Evolutionary conservation across 2,797 vertebrate species (phyloP), one percentile per base, ranked within the genome.

Genomic region (Natrix natrix): DNA sequence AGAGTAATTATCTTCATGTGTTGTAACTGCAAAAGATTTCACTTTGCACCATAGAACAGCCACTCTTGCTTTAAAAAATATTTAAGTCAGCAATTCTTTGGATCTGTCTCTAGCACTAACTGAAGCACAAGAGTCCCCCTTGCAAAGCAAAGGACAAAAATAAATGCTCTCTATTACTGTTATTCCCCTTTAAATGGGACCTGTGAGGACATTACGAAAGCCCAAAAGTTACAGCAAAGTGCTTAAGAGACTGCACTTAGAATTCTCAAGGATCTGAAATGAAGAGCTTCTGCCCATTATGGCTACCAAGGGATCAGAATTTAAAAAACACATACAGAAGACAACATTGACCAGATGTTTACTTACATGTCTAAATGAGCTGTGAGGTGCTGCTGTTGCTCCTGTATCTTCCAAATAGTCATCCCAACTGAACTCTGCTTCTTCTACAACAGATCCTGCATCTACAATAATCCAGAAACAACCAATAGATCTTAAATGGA

Each of bases 381-480:
- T 98, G 95, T 99, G 99, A 32, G 99, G 99, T 95, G 98, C 99
- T 66, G 99, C 98, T 92, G 95, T 95, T 16, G 99, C 97, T 91
- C 98, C 99, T 2, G 98, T 99, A 97, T 99, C 99, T 97, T 99
- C 99, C 95, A 99, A 97, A 97, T 99, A 99, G 92, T 99, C 99
- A 94, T 99, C 99, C 99, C 99, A 99, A 96, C 96, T 99, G 97
- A 99, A 99, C 96, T 99, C 99, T 83, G 98, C 97, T 94, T 98
- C 98, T 96, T 99, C 99, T 97, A 98, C 97, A 96, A 98, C 98
- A 95, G 98, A 98, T 96, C 99, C 99, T 96, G 98, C 98, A 96
- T 99, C 99, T 99, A 97, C n/a, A 97, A 97, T 94, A 92, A 87
- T 96, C 94, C 93, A 95, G 94, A 91, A 91, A 96, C 32, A 90